phyloP scores from a whole-genome alignment of 2,888 invertebrate genomes.

The Cetonia aurata region DNA sequence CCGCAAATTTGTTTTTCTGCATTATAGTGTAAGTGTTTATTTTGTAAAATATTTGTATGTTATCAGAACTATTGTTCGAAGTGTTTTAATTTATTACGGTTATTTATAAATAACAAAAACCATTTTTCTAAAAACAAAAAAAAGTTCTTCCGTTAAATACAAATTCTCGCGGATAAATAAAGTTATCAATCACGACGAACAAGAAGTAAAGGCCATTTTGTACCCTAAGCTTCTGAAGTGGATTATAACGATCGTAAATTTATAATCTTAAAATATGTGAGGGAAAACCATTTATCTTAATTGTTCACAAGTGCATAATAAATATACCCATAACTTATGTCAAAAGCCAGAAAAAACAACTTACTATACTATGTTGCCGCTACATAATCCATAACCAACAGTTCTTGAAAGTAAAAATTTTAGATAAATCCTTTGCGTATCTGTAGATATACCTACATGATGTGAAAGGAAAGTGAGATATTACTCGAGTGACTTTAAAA shows the following conservation, averaged over 20 bases:
- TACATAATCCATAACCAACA: not conserved
- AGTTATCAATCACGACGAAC: slow-evolving; percentile 18
- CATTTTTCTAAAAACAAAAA: not conserved
- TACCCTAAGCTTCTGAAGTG: slow-evolving; percentile 22
- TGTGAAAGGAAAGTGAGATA: no score
- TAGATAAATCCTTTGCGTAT: no score
- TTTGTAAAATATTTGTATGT: no score
- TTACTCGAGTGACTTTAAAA: no score
- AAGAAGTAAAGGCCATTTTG: slow-evolving; percentile 21
- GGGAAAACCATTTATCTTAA: slow-evolving; percentile 25
- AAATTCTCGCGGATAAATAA: slow-evolving; percentile 1
- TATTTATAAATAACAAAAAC: no score
- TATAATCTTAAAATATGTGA: slow-evolving; percentile 23
- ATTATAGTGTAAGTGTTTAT: no score
- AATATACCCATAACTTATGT: slow-evolving; percentile 25
- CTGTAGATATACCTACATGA: no score
- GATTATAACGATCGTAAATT: slow-evolving; percentile 29
- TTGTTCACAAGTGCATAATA: slow-evolving; percentile 32
- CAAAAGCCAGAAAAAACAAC: slow-evolving; percentile 12
- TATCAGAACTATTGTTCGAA: no score
- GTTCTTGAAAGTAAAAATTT: slow-evolving; percentile 5
- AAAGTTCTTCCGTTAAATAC: not conserved
- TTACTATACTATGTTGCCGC: not conserved
- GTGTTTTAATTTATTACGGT: no score
- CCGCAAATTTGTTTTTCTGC: no score